phyloP scores from a whole-genome alignment of 2,113 vertebrate genomes.

The Anser brachyrhynchus region DNA sequence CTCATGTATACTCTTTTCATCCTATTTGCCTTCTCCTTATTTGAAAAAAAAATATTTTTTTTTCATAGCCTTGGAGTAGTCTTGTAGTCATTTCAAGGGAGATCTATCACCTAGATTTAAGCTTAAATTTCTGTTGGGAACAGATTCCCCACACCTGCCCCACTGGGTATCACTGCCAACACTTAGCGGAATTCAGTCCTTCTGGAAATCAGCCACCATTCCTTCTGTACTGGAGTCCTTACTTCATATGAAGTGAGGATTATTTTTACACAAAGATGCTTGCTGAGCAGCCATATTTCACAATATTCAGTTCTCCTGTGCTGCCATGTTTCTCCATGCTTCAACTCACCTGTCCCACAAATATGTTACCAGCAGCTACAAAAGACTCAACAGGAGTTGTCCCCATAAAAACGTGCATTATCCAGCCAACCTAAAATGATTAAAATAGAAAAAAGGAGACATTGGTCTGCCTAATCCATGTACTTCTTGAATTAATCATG shows the following conservation, averaged over 20 bases:
- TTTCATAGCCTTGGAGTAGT: background rate
- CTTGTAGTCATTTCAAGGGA: background rate
- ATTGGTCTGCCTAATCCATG: background rate
- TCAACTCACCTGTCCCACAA: constrained; percentile 84
- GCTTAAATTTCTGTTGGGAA: background rate
- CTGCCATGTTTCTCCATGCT: background rate
- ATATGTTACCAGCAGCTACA: constrained; percentile 88
- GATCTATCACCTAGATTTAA: background rate
- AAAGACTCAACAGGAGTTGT: constrained; percentile 87
- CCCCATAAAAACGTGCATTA: constrained; percentile 85
- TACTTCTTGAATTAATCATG: background rate
- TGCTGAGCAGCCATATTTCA: background rate
- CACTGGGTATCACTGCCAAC: background rate
- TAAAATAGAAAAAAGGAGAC: background rate
- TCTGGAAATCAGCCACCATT: background rate
- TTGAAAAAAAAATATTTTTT: background rate
- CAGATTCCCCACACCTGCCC: background rate
- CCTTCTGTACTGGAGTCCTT: background rate
- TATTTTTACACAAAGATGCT: background rate
- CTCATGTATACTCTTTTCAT: background rate
- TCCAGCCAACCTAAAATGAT: constrained; percentile 82
- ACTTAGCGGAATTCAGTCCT: background rate
- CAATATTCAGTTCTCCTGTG: background rate
- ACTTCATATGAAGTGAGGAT: background rate
- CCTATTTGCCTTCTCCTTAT: background rate